Base-by-base conservation (phyloP, 2,113 vertebrate species). In the Indri indri region DNA sequence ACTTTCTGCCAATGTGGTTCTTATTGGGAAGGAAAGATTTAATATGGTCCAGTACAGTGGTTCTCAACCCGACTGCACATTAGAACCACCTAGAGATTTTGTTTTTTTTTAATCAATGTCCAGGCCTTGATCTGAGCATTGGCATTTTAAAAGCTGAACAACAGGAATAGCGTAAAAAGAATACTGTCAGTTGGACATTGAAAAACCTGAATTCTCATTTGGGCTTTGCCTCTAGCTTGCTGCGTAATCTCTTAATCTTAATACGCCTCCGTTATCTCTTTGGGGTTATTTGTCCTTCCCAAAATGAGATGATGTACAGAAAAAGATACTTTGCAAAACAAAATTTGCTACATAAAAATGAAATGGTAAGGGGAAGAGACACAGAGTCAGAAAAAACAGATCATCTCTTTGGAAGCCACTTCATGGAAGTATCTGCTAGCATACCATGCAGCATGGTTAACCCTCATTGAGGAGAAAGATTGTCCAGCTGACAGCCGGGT, bases 251-350 rank as follows among this genome's bases (percentile, higher is more conserved):
- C 45, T 85, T 54, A 40, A 18, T 94, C 42, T 92, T 20, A 25
- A 45, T 70, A 12, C 30, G 0, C 59, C 23, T 88, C 70, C 59
- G 9, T 80, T 76, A 52, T 25, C 30, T 91, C 71, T 92, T 70
- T 88, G 84, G 40, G 18, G 17, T 74, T 88, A 74, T 74, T 57
- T 47, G 6, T 54, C 57, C 54, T 97, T 96, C 27, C 68, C 50
- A 20, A 97, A 91, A 88, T 88, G 68, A 88, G n/a, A 68, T 61
- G 17, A 91, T 90, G 42, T 47, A 45, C 85, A 94, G 22, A 77
- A 93, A 90, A 91, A 54, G 20, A 87, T 94, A 52, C 27, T 80
- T 85, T 91, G 37, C 66, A 87, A 95, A 74, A 81, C 23, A 70
- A 68, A 12, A 63, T 83, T 80, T 77, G 83, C 22, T 88, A n/a